Evolutionary conservation across 2,113 vertebrate species (phyloP).

Genomic region (Deroptyus accipitrinus): DNA sequence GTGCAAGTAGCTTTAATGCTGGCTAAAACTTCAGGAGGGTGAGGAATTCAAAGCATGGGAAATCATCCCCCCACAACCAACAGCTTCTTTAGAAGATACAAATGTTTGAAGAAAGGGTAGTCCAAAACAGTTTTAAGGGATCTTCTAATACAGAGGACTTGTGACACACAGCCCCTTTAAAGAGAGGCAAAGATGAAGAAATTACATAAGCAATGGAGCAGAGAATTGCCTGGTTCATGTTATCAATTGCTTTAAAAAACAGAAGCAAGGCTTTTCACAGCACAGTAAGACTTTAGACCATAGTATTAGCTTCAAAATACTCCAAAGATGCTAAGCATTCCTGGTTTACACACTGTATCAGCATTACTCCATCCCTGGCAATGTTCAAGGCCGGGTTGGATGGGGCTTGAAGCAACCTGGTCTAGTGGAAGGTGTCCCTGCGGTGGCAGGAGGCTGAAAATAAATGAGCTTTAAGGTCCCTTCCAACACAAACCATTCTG

Average conservation of each 20-base stretch:
- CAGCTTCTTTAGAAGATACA: not conserved
- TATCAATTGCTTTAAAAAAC: not conserved
- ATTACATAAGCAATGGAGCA: accelerated
- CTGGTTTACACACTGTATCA: accelerated
- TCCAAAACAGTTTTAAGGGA: too few relatives aligned
- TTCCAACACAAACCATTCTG: not conserved
- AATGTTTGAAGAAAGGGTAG: not conserved
- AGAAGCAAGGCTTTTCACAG: not conserved
- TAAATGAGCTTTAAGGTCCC: not conserved
- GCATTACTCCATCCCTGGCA: not conserved
- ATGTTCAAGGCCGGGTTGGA: not conserved
- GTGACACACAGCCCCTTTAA: not conserved
- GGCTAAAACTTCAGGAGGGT: not conserved
- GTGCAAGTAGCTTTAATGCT: accelerated
- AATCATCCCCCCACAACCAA: accelerated
- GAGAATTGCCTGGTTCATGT: accelerated
- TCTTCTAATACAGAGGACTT: too few relatives aligned
- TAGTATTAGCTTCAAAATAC: accelerated
- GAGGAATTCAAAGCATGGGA: not conserved
- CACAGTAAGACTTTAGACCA: accelerated
- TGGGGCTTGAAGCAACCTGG: not conserved
- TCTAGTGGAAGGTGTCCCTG: not conserved
- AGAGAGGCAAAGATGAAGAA: not conserved
- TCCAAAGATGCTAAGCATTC: accelerated
- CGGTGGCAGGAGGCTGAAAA: not conserved